phyloP scores from a whole-genome alignment of 2,113 vertebrate genomes.

The Dryoscopus gambensis region DNA sequence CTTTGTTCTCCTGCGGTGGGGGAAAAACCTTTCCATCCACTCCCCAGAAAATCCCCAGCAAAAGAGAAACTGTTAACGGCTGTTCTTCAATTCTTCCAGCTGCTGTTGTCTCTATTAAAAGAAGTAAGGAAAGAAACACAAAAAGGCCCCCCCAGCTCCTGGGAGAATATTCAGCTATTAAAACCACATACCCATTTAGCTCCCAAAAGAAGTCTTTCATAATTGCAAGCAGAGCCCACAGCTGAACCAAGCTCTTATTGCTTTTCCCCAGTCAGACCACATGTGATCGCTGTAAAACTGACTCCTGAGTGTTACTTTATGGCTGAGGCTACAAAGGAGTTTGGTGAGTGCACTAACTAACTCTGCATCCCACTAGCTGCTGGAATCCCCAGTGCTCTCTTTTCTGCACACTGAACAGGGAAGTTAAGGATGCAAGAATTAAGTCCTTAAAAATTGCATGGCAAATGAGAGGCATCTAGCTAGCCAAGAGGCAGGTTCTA shows the following conservation, averaged over 20 bases:
- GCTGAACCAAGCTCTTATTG: not conserved
- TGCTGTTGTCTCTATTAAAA: constrained; percentile 46
- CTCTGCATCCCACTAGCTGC: not conserved
- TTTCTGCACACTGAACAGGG: not conserved
- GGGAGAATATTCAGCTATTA: constrained; percentile 41
- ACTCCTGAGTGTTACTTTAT: not conserved
- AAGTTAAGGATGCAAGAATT: not conserved
- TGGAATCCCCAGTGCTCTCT: accelerated
- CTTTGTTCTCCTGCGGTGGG: not conserved
- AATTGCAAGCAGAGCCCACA: constrained; percentile 36
- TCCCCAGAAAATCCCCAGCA: not conserved
- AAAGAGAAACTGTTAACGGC: not conserved
- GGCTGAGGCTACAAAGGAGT: not conserved
- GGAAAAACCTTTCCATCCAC: not conserved
- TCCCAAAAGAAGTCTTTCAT: constrained; percentile 35
- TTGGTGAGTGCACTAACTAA: not conserved
- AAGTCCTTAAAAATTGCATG: not conserved
- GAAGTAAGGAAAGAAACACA: constrained; percentile 16
- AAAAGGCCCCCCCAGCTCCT: not conserved
- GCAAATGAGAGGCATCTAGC: not conserved
- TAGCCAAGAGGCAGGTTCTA: not conserved
- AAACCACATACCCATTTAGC: not conserved
- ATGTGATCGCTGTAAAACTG: not conserved
- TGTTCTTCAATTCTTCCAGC: constrained; percentile 2
- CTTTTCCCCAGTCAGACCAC: not conserved